These are phyloP conservation scores for Dinoponera quadriceps DNA, from an alignment of 1,140 invertebrate species.

Conservation along the genomic window DNA sequence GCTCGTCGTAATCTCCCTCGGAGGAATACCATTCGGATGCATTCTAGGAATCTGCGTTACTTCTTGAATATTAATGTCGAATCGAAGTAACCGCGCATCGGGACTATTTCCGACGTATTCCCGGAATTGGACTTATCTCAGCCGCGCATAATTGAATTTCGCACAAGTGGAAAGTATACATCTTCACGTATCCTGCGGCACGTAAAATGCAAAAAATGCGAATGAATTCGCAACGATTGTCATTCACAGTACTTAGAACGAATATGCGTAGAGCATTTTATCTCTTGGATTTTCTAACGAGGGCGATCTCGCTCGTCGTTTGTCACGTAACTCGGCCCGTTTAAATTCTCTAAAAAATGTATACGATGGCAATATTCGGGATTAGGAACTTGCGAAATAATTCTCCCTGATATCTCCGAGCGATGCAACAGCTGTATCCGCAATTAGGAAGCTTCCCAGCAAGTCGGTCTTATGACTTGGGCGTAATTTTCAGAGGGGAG, in stretches of 20 bases:
- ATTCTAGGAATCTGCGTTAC: background rate
- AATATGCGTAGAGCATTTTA: background rate
- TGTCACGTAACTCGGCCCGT: background rate
- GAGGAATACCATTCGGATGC: background rate
- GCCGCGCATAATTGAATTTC: constrained; percentile 6
- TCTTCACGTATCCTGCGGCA: background rate
- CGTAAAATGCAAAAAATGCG: constrained; percentile 36
- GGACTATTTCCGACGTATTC: background rate
- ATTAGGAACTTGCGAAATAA: constrained; percentile 13
- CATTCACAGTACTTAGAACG: background rate
- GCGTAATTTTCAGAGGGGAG: constrained; percentile 79
- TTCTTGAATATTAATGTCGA: constrained; percentile 4
- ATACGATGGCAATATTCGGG: background rate
- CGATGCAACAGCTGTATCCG: background rate
- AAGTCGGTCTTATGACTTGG: constrained; percentile 30
- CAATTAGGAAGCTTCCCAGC: constrained; percentile 4
- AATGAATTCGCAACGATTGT: background rate
- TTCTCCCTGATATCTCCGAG: background rate
- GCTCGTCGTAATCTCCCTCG: background rate
- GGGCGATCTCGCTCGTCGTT: background rate
- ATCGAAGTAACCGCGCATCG: background rate
- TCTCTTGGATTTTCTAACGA: background rate
- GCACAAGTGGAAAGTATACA: background rate
- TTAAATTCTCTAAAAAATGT: background rate
- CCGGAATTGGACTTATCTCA: constrained; percentile 8